Conservation (phyloP, 2,888 invertebrate species). For the Drosophila ezoana region DNA sequence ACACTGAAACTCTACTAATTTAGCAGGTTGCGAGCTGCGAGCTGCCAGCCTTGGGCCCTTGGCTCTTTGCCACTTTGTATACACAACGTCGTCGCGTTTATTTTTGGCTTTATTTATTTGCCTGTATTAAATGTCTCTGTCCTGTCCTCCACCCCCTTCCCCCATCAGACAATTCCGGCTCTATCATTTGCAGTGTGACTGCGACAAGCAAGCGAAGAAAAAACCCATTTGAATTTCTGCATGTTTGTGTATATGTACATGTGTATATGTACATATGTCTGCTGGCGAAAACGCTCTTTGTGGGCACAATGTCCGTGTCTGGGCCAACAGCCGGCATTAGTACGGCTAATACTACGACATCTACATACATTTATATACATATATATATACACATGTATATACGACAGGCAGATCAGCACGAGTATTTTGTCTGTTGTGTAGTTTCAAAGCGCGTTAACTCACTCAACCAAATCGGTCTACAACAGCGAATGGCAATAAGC, state of each 20-base stretch:
- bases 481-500: conserved; percentile 27
- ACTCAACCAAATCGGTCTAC: conserved; percentile 51
- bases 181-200: conserved; percentile 47
- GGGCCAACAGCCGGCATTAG: conserved; percentile 43
- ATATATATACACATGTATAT: neutral
- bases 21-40: conserved; percentile 32
- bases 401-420: conserved; percentile 18
- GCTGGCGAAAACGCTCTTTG: conserved; percentile 5
- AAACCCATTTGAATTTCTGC: conserved; percentile 56
- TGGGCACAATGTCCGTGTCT: conserved; percentile 41
- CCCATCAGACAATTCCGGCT: conserved; percentile 19
- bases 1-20: conserved; percentile 73
- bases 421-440: conserved; percentile 25
- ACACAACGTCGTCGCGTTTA: conserved; percentile 49
- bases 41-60: conserved; percentile 5
- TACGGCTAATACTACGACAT: conserved; percentile 34
- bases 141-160: neutral
- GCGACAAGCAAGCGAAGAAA: conserved; percentile 28
- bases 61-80: conserved; percentile 54
- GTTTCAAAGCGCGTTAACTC: conserved; percentile 48
- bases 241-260: conserved; percentile 17
- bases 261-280: conserved; percentile 17
- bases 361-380: neutral
- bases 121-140: conserved; percentile 70
- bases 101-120: conserved; percentile 73